phyloP scores from a whole-genome alignment of 2,113 vertebrate genomes.

The Clarias batrachus region DNA sequence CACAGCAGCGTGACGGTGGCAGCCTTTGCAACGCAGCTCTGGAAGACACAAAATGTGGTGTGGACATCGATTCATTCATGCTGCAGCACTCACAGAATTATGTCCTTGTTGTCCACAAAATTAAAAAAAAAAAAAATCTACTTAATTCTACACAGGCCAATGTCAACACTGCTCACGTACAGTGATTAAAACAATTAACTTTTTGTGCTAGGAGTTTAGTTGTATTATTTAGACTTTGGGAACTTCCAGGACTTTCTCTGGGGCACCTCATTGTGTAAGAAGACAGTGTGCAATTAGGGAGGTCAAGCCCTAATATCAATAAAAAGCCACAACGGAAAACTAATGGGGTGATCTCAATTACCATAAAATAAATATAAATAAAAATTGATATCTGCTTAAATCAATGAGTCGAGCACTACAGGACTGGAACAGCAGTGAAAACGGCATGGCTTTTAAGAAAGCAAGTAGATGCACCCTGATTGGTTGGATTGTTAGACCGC shows the following conservation, averaged over 20 bases:
- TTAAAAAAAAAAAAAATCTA: too few species aligned
- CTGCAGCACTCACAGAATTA: too few species aligned
- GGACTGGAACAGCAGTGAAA: neutral
- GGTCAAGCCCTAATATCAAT: neutral
- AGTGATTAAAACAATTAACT: neutral
- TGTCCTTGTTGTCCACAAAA: too few species aligned
- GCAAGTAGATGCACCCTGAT: neutral
- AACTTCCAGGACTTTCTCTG: neutral
- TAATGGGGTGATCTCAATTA: neutral
- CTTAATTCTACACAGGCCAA: too few species aligned
- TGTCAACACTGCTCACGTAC: too few species aligned
- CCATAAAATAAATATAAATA: neutral
- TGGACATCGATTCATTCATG: too few species aligned
- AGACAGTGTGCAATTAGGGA: neutral
- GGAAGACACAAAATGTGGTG: too few species aligned
- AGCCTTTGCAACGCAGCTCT: neutral
- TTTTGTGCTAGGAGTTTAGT: neutral
- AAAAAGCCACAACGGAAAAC: neutral
- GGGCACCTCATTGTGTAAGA: too few species aligned
- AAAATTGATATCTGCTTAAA: neutral
- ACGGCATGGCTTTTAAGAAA: neutral
- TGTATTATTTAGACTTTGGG: neutral
- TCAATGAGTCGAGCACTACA: neutral
- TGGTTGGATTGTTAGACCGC: neutral
- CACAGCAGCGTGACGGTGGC: neutral